Conservation (phyloP, 2,797 vertebrate genomes). For the Eulemur albifrons region DNA sequence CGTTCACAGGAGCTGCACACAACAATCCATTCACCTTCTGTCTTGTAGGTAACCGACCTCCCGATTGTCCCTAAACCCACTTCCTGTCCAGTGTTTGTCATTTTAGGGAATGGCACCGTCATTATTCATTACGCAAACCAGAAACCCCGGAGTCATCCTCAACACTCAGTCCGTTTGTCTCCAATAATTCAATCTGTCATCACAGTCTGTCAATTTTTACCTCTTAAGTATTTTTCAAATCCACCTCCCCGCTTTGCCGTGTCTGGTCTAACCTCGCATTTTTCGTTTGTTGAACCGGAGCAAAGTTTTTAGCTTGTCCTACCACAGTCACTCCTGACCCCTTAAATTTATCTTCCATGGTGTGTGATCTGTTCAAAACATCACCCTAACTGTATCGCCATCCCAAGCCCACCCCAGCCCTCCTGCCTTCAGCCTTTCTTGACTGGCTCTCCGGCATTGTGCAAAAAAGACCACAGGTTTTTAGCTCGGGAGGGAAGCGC, state of each 20-base stretch:
- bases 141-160: background rate
- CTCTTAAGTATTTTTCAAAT: background rate
- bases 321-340: background rate
- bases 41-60: background rate
- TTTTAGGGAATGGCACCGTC: background rate
- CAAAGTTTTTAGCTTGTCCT: background rate
- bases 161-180: background rate
- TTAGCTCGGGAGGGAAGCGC: background rate
- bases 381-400: background rate
- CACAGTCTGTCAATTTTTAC: background rate
- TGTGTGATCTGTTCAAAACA: background rate
- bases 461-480: background rate
- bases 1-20: background rate
- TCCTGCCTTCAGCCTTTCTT: background rate
- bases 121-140: background rate
- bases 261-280: background rate
- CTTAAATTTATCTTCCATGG: background rate
- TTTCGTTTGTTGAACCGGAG: background rate
- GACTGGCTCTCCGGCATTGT: background rate
- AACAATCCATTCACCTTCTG: background rate
- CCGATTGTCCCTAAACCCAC: background rate
- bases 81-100: background rate
- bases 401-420: rapidly evolving
- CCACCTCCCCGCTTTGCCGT: rapidly evolving
- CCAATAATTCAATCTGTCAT: background rate